phyloP scores from a whole-genome alignment of 2,113 vertebrate species.

The Cyanoderma ruficeps region DNA sequence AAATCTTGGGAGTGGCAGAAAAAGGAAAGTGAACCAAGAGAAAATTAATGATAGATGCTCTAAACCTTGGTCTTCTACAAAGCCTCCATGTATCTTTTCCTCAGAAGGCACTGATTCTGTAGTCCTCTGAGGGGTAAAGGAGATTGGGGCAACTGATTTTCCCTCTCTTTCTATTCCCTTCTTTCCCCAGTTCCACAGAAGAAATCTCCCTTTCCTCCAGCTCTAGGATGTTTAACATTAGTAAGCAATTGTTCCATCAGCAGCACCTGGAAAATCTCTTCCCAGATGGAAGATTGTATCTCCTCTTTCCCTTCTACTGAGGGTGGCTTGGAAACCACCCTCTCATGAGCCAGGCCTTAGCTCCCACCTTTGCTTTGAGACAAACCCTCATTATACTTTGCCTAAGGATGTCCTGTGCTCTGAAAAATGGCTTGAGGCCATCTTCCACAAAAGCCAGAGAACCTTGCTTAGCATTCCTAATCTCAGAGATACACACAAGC shows the following conservation, averaged over 20 bases:
- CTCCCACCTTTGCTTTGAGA: not conserved
- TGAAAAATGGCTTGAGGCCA: not conserved
- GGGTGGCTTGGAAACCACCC: not conserved
- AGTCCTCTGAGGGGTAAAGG: not conserved
- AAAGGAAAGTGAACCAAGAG: not conserved
- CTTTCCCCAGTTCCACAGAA: not conserved
- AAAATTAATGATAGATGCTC: not conserved
- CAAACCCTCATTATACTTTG: not conserved
- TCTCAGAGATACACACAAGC: not conserved
- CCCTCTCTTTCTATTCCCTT: not conserved
- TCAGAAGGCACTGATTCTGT: not conserved
- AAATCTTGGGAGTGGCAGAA: not conserved
- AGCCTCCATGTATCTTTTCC: not conserved
- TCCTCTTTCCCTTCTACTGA: not conserved
- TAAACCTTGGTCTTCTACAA: not conserved
- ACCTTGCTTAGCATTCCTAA: not conserved
- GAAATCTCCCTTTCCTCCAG: not conserved
- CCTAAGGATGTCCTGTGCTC: not conserved
- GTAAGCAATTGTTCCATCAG: not conserved
- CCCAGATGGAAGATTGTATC: accelerated
- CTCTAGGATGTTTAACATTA: not conserved
- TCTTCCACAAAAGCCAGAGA: not conserved
- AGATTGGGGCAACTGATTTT: not conserved
- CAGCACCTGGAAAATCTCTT: not conserved
- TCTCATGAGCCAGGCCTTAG: not conserved